Conservation (phyloP, 2,113 vertebrate species). For the Orcinus orca region DNA sequence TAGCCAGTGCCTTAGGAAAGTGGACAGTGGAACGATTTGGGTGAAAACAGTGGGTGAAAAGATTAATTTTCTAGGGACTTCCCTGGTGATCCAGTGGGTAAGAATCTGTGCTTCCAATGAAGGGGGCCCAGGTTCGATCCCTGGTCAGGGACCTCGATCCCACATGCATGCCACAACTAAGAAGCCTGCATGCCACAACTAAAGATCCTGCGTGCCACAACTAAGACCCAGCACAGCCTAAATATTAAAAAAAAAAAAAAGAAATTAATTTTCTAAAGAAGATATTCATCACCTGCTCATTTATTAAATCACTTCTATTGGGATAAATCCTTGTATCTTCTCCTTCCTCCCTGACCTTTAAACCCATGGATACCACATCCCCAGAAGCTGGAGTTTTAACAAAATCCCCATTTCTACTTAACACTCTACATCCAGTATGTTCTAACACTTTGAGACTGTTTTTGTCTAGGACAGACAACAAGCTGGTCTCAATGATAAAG, state of each 20-base stretch:
- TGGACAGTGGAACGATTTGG: not conserved
- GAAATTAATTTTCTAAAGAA: not conserved
- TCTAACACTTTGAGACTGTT: constrained; percentile 35
- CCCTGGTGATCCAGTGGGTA: too few relatives aligned
- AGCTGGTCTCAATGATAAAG: constrained; percentile 61
- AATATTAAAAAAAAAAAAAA: too few relatives aligned
- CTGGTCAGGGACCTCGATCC: too few relatives aligned
- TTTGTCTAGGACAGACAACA: constrained; percentile 57
- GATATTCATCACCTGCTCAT: not conserved
- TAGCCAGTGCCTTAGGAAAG: not conserved
- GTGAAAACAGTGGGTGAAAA: not conserved
- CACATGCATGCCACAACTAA: too few relatives aligned
- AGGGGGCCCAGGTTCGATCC: too few relatives aligned
- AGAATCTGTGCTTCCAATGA: too few relatives aligned
- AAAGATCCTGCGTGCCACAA: too few relatives aligned
- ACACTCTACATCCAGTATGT: not conserved
- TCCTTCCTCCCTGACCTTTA: constrained; percentile 19
- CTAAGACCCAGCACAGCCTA: too few relatives aligned
- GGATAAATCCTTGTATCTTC: not conserved
- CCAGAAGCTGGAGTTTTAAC: constrained; percentile 21
- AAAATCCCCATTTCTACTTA: constrained; percentile 53
- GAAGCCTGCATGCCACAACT: too few relatives aligned
- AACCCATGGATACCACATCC: not conserved
- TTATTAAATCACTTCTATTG: constrained; percentile 34
- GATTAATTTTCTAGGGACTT: not conserved